A percentile compares a stretch with the other conserved stretches of the same genome.
Conservation (phyloP, 2,888 invertebrate species). For the Zootermopsis nevadensis region DNA sequence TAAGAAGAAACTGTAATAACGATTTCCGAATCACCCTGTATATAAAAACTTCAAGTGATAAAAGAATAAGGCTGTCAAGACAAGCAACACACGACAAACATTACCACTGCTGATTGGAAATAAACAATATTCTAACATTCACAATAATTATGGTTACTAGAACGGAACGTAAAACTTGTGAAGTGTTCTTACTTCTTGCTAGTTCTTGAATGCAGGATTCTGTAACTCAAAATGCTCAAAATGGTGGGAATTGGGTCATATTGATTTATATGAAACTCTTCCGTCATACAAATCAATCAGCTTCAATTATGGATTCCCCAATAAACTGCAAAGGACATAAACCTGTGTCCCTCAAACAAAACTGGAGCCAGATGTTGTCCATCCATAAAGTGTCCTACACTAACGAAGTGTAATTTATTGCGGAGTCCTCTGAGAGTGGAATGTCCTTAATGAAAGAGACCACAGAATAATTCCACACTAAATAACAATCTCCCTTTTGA, state of each 20-base stretch:
- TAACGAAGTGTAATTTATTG: slow-evolving; percentile 18
- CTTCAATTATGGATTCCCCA: slow-evolving; percentile 29
- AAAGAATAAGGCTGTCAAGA: no score
- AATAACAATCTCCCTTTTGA: background rate
- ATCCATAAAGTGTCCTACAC: background rate
- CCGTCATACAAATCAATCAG: slow-evolving; percentile 20
- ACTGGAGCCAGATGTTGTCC: background rate
- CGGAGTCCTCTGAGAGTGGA: background rate
- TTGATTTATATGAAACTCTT: background rate
- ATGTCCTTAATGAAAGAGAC: background rate
- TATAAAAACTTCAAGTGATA: no score
- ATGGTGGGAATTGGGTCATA: background rate
- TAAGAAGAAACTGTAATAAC: no score
- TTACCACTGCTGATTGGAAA: no score
- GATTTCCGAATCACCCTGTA: no score
- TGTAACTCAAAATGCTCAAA: background rate
- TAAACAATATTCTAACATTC: no score
- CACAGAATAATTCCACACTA: background rate
- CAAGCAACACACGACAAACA: no score
- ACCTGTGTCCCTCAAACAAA: background rate
- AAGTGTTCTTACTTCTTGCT: no score
- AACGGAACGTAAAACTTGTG: no score
- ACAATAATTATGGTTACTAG: no score
- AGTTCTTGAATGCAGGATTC: background rate
- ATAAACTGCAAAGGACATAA: slow-evolving; percentile 3